Percentiles rank a stretch among this genome's conserved stretches.
These are phyloP conservation scores for Acropora tenuis DNA, from an alignment of 64 coral and sea anemone genomes.

Conservation along the genomic window DNA sequence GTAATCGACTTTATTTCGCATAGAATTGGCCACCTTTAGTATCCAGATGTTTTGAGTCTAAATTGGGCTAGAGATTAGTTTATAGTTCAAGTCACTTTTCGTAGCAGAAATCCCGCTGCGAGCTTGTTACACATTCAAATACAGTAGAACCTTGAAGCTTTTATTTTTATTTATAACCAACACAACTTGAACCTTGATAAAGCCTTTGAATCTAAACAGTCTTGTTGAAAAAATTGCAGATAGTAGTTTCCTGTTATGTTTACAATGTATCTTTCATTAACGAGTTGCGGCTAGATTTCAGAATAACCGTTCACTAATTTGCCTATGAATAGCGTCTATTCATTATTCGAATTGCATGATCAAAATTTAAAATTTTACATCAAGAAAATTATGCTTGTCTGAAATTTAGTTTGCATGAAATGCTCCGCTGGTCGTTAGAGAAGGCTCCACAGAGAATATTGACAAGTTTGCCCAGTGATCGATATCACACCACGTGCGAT, in stretches of 20 bases:
- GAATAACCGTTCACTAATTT: too few relatives aligned
- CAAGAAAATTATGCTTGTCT: not conserved
- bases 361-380: not conserved
- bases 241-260: too few relatives aligned
- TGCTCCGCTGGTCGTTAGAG: constrained; percentile 4
- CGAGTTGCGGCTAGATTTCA: too few relatives aligned
- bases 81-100: not conserved
- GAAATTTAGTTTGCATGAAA: not conserved
- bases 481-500: constrained; percentile 42
- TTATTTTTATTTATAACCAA: too few relatives aligned
- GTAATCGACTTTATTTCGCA: not conserved
- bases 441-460: not conserved
- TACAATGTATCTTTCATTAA: too few relatives aligned
- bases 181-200: too few relatives aligned
- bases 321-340: too few relatives aligned
- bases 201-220: too few relatives aligned
- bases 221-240: too few relatives aligned
- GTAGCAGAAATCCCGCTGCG: not conserved
- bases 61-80: not conserved
- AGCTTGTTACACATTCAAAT: too few relatives aligned
- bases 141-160: too few relatives aligned
- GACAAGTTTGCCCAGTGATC: constrained; percentile 16
- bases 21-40: not conserved
- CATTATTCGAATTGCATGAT: too few relatives aligned
- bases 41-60: not conserved